Conservation (phyloP, 2,113 vertebrate genomes). For the Vombatus ursinus region DNA sequence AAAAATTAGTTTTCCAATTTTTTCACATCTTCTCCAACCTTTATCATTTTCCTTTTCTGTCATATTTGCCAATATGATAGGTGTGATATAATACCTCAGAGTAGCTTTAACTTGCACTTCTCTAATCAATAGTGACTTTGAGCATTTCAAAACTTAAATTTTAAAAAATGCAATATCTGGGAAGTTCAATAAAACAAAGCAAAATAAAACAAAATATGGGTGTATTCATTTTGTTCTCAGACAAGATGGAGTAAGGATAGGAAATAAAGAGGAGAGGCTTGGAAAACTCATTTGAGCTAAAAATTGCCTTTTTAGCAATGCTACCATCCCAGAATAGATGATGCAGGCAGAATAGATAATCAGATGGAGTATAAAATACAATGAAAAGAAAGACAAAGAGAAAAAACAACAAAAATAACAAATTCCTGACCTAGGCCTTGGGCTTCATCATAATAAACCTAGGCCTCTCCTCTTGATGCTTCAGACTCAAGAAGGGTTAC, state of each 20-base stretch:
- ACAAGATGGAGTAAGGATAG: not conserved
- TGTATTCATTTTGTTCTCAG: not conserved
- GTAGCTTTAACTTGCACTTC: too few relatives aligned
- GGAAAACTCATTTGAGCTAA: not conserved
- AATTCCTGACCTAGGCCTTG: not conserved
- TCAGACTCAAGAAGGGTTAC: not conserved
- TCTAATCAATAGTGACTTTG: too few relatives aligned
- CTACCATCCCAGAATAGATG: not conserved
- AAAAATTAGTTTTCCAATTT: too few relatives aligned
- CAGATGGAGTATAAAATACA: not conserved
- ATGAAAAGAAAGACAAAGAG: not conserved
- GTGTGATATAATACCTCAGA: too few relatives aligned
- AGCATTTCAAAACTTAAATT: too few relatives aligned
- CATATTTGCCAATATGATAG: too few relatives aligned
- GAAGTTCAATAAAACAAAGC: too few relatives aligned
- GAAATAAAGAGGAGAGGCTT: not conserved
- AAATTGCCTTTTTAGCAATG: not conserved
- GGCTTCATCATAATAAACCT: not conserved
- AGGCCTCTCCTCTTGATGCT: not conserved
- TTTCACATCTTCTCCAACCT: too few relatives aligned
- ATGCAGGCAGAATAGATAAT: not conserved
- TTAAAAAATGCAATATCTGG: not conserved
- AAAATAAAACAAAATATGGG: not conserved
- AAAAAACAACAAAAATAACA: not conserved
- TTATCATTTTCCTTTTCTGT: too few relatives aligned